phyloP scores from a whole-genome alignment of 2,797 vertebrate species.

The Chloroceryle inda region DNA sequence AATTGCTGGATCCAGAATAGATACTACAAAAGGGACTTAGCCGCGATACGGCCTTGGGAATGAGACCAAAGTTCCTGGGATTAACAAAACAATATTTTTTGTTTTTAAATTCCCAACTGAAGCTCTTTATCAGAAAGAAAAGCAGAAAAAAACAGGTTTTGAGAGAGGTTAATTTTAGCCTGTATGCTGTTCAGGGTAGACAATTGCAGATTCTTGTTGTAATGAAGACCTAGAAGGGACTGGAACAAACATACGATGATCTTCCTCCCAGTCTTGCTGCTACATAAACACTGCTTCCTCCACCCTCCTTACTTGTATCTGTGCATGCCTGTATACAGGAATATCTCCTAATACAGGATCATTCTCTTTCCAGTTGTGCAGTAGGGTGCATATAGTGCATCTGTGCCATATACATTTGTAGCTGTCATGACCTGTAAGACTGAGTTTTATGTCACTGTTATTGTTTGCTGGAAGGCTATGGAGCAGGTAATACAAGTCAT shows the following conservation, averaged over 20 bases:
- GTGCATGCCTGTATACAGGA: neutral
- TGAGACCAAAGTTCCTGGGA: neutral
- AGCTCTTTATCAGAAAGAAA: neutral
- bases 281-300: neutral
- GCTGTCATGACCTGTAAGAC: neutral
- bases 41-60: neutral
- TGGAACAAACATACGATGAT: neutral
- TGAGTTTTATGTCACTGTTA: neutral
- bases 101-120: neutral
- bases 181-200: neutral
- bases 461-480: neutral
- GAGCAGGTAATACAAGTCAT: conserved; percentile 16
- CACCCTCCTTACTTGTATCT: neutral
- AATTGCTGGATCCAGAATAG: neutral
- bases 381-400: neutral
- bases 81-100: neutral
- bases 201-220: neutral
- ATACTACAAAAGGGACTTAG: neutral
- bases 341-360: neutral
- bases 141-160: neutral
- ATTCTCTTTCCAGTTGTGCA: neutral
- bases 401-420: neutral
- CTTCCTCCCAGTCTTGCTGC: neutral
- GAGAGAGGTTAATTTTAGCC: neutral
- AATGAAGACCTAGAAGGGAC: neutral